Evolutionary conservation across 1,140 invertebrate genomes (phyloP), one percentile per base, ranked within the genome.

Genomic region (Liolophura sinensis): DNA sequence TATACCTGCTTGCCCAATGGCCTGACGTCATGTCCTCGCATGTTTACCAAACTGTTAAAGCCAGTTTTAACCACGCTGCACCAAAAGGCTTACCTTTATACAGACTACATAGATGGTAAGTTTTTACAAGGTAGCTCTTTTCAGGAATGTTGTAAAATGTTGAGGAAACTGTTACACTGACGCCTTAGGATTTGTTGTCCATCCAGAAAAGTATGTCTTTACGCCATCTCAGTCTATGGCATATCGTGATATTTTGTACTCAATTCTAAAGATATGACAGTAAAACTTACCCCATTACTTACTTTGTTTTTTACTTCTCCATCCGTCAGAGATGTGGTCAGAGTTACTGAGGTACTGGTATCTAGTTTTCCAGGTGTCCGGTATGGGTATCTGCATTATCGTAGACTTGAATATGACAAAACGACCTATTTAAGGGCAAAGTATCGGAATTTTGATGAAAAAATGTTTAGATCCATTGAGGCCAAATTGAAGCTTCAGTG

Each of bases 21-120:
- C 14, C 16, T 68, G 3, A 16, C 61, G 1, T 56, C 58, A 63
- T 22, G 57, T 4, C 66, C 65, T 20, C 20, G 64, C 11, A 16
- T 67, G 18, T 70, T 67, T 64, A 70, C 69, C 12, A 70, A 70
- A 67, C 31, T 70, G 24, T 27, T 62, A 48, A 70, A 70, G 40
- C 54, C 49, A 22, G 16, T 60, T 22, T 64, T 67, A 27, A 27
- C 65, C 25, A 16, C 3, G 6, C n/a, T 64, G 9, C 25, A 52
- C 7, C 47, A 63, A 31, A 25, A 59, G 7, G 69, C 64, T 22
- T n/a, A 46, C 61, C 16, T 51, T n/a, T 63, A 24, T 50, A 51
- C 52, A 15, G 24, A 20, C 11, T 67, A 62, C 46, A 67, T 63
- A 48, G 68, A 70, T 54, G 69, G 64, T 54, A n/a, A 18, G 18